Conservation (phyloP, 64 coral and sea anemone species). For the Stichodactyla mertensii region DNA sequence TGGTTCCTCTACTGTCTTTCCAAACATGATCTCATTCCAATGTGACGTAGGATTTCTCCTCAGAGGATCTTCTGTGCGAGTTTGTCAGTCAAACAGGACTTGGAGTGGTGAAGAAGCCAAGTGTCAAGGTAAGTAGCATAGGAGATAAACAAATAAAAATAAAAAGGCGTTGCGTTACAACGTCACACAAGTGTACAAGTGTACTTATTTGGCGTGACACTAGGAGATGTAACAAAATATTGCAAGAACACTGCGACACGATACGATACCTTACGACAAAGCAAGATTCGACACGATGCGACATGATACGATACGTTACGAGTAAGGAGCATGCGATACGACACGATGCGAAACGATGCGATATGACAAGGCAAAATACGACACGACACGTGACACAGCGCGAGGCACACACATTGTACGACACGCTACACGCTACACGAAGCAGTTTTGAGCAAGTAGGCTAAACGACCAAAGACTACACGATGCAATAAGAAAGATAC, state of each 20-base stretch:
- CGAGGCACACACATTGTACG: too few species aligned
- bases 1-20: slow-evolving; percentile 12
- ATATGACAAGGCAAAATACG: not conserved
- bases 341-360: not conserved
- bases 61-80: slow-evolving; percentile 21
- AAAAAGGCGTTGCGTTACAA: too few species aligned
- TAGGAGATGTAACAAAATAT: not conserved
- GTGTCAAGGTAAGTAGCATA: slow-evolving; percentile 19
- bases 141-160: not conserved
- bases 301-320: not conserved
- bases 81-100: slow-evolving; percentile 42
- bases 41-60: slow-evolving; percentile 34
- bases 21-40: not conserved
- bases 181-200: too few species aligned
- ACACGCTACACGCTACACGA: too few species aligned
- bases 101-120: slow-evolving; percentile 28
- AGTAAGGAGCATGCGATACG: not conserved
- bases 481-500: too few species aligned
- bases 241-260: not conserved
- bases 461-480: too few species aligned
- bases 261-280: not conserved
- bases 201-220: too few species aligned
- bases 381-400: too few species aligned
- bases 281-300: not conserved
- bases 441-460: too few species aligned